Conservation (phyloP, 2,797 vertebrate species). For the Hirundo rustica region DNA sequence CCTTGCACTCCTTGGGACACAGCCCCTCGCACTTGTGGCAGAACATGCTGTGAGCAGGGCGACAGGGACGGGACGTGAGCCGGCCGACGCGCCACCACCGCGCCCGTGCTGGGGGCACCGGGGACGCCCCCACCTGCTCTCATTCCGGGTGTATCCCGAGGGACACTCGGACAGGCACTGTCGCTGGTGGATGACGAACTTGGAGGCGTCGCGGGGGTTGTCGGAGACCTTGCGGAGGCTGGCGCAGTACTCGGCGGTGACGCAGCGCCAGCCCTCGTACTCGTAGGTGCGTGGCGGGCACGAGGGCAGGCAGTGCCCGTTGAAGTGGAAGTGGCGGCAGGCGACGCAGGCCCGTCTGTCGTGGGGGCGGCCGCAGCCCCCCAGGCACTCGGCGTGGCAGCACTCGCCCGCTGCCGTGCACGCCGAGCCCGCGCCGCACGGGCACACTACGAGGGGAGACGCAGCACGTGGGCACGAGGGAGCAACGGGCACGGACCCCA, state of each 20-base stretch:
- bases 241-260: slow-evolving; percentile 75
- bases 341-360: slow-evolving; percentile 73
- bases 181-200: slow-evolving; percentile 76
- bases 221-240: slow-evolving; percentile 74
- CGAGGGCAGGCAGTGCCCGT: slow-evolving; percentile 70
- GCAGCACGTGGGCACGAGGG: rapidly evolving
- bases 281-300: slow-evolving; percentile 78
- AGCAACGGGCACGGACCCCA: rapidly evolving
- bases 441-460: slow-evolving; percentile 62
- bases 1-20: slow-evolving; percentile 81
- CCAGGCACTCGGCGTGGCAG: slow-evolving; percentile 78
- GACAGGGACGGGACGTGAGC: rapidly evolving
- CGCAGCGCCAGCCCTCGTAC: slow-evolving; percentile 80
- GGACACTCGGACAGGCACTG: slow-evolving; percentile 80
- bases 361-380: slow-evolving; percentile 70
- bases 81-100: rapidly evolving
- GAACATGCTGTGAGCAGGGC: slow-evolving; percentile 67
- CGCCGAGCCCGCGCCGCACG: slow-evolving; percentile 53
- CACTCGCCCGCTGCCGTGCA: slow-evolving; percentile 67
- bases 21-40: slow-evolving; percentile 80
- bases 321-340: slow-evolving; percentile 80
- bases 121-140: slow-evolving; percentile 71
- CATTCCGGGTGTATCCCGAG: slow-evolving; percentile 74
- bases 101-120: rapidly evolving
- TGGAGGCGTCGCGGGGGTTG: slow-evolving; percentile 64